Evolutionary conservation across 2,113 vertebrate species (phyloP).

Genomic region (Collichthys lucidus): DNA sequence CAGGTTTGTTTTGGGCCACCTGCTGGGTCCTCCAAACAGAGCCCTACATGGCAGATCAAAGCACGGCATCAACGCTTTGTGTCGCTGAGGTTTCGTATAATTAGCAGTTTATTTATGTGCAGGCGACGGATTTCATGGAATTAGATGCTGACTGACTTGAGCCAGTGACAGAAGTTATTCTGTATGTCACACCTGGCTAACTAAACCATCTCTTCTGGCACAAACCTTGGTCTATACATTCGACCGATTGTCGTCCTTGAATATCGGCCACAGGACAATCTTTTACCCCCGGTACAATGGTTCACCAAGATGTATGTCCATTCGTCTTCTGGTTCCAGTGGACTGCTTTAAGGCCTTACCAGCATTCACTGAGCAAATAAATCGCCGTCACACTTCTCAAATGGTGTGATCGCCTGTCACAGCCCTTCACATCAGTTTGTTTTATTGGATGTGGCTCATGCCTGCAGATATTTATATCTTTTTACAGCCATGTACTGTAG

Average conservation of each 20-base stretch:
- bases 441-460: slow-evolving; percentile 77
- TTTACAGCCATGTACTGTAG: slow-evolving; percentile 67
- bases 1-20: slow-evolving; percentile 65
- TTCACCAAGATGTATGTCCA: slow-evolving; percentile 45
- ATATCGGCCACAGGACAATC: neutral
- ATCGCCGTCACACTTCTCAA: slow-evolving; percentile 71
- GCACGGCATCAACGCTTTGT: slow-evolving; percentile 27
- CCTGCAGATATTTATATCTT: slow-evolving; percentile 82
- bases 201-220: neutral
- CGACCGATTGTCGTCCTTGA: neutral
- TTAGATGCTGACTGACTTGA: slow-evolving; percentile 40
- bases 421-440: slow-evolving; percentile 73
- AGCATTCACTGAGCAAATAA: slow-evolving; percentile 71
- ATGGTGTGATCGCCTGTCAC: slow-evolving; percentile 78
- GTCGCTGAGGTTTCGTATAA: slow-evolving; percentile 44
- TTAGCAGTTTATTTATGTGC: slow-evolving; percentile 44
- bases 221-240: neutral
- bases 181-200: slow-evolving; percentile 9
- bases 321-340: slow-evolving; percentile 67
- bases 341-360: slow-evolving; percentile 66
- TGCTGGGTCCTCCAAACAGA: slow-evolving; percentile 59
- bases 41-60: slow-evolving; percentile 64
- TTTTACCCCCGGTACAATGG: slow-evolving; percentile 14
- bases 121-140: slow-evolving; percentile 20
- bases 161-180: slow-evolving; percentile 36